phyloP scores from a whole-genome alignment of 2,888 invertebrate species.

The Gryllus longicercus region DNA sequence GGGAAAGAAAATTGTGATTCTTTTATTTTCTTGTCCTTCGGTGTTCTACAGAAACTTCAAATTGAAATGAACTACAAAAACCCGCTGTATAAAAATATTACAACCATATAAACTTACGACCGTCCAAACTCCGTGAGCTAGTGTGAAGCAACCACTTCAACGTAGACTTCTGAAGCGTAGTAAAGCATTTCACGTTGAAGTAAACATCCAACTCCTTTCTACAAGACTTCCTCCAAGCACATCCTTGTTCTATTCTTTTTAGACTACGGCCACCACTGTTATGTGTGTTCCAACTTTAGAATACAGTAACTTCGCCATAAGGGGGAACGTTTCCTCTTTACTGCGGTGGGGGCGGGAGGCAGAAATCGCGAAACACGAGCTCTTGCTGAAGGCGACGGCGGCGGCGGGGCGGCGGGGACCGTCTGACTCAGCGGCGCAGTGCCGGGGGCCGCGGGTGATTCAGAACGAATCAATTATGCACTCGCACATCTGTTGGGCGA shows the following conservation, averaged over 20 bases:
- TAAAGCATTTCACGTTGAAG: neutral
- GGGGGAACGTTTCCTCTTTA: slow-evolving; percentile 8
- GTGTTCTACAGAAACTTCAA: too few species aligned
- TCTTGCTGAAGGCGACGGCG: neutral
- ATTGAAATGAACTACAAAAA: neutral
- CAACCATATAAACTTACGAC: neutral
- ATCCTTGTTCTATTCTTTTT: neutral
- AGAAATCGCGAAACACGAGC: slow-evolving; percentile 7
- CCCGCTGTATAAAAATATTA: neutral
- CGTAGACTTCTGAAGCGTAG: neutral
- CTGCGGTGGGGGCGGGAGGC: slow-evolving; percentile 5
- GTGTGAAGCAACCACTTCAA: neutral
- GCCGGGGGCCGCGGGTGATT: slow-evolving; percentile 25
- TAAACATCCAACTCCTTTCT: neutral
- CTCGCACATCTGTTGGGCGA: slow-evolving; percentile 45
- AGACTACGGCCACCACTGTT: neutral
- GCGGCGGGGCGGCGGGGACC: neutral
- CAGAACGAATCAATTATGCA: slow-evolving; percentile 46
- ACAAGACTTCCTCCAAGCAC: neutral
- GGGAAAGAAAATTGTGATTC: too few species aligned
- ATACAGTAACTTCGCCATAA: slow-evolving; percentile 17
- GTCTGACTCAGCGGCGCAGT: neutral
- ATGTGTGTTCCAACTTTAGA: slow-evolving; percentile 17
- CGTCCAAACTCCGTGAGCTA: neutral
- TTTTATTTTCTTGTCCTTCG: too few species aligned